Percentiles rank a stretch among this genome's conserved stretches.
Evolutionary conservation across 92 coral and sea anemone species (phyloP).

Genomic region (Actinernus sp.): DNA sequence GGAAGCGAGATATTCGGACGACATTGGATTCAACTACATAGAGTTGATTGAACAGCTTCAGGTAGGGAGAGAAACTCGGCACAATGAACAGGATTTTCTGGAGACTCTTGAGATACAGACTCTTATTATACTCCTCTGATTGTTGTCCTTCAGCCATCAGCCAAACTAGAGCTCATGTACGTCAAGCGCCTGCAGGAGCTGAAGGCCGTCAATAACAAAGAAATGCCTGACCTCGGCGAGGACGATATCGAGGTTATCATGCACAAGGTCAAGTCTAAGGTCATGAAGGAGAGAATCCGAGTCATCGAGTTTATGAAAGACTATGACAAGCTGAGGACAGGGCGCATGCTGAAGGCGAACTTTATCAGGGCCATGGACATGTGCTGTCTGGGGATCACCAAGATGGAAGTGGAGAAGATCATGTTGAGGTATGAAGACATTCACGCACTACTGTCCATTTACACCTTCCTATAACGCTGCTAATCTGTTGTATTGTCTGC

Average conservation of each 20-base stretch:
- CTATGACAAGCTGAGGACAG: slow-evolving; percentile 96
- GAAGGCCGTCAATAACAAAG: slow-evolving; percentile 83
- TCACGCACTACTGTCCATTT: too few relatives aligned
- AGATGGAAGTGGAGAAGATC: slow-evolving; percentile 84
- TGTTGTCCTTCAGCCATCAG: slow-evolving; percentile 75
- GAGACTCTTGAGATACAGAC: background rate
- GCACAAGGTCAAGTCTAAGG: slow-evolving; percentile 85
- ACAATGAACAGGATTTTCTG: background rate
- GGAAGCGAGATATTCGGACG: slow-evolving; percentile 87
- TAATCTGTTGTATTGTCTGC: too few relatives aligned
- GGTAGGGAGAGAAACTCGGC: slow-evolving; percentile 30
- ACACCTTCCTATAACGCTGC: too few relatives aligned
- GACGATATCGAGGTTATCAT: slow-evolving; percentile 76
- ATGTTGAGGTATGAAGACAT: slow-evolving; percentile 68
- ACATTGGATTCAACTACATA: slow-evolving; percentile 89
- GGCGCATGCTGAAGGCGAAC: slow-evolving; percentile 85
- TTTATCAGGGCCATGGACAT: slow-evolving; percentile 95
- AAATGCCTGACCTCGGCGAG: slow-evolving; percentile 90
- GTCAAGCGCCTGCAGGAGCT: slow-evolving; percentile 81
- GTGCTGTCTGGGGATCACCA: slow-evolving; percentile 86
- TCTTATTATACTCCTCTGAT: background rate
- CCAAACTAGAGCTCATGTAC: slow-evolving; percentile 80
- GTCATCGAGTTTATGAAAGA: slow-evolving; percentile 90
- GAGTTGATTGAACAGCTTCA: slow-evolving; percentile 83
- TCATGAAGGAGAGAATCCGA: slow-evolving; percentile 95